These are phyloP conservation scores for Boulengeromyrus knoepffleri DNA, from an alignment of 2,113 vertebrate genomes.

Conservation along the genomic window DNA sequence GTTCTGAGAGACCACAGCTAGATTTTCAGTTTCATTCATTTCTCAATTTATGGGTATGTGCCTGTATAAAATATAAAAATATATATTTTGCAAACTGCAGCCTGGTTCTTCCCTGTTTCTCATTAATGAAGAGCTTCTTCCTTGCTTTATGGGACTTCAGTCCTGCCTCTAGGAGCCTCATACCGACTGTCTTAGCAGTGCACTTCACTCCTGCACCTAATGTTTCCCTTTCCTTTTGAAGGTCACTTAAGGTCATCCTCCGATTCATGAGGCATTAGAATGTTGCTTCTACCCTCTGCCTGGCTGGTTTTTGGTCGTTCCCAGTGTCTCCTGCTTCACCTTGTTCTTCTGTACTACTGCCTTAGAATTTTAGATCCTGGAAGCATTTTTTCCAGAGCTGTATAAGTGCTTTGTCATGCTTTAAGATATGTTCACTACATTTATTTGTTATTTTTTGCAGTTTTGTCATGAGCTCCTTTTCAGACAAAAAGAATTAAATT, in stretches of 20 bases:
- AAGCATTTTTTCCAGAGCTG: too few species aligned
- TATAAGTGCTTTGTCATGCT: too few species aligned
- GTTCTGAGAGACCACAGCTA: background rate
- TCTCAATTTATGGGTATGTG: background rate
- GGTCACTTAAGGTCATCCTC: background rate
- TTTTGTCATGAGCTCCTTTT: background rate
- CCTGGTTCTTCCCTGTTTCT: background rate
- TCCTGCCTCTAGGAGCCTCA: background rate
- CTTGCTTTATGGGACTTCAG: background rate
- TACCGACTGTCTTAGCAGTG: background rate
- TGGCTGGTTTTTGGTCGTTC: background rate
- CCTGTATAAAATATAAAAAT: background rate
- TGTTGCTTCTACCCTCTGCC: background rate
- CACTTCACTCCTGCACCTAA: background rate
- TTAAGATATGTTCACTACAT: background rate
- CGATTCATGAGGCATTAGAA: background rate
- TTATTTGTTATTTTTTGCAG: background rate
- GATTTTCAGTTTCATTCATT: background rate
- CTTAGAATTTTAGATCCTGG: too few species aligned
- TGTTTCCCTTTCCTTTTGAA: background rate
- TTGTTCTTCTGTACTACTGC: too few species aligned
- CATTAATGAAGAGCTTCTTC: background rate
- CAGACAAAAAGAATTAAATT: background rate
- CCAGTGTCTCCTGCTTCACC: background rate
- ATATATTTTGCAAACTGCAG: background rate